Base-by-base conservation (phyloP, 2,113 vertebrate species). In the Hemibagrus wyckioides region DNA sequence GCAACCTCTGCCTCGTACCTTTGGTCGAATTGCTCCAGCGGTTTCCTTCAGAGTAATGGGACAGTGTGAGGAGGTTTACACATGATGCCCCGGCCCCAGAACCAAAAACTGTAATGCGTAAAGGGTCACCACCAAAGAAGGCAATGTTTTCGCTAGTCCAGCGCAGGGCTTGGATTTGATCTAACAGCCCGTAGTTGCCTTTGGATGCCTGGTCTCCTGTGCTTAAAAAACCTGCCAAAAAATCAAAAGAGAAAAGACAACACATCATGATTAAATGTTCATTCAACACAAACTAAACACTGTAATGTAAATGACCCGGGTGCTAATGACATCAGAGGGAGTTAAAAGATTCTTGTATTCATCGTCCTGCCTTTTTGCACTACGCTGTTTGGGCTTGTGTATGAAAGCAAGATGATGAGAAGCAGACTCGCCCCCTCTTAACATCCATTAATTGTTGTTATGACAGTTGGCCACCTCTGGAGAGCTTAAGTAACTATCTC, bases 11-110 rank as follows among this genome's bases (percentile, higher is more conserved):
- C 94, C 93, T 95, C 95, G 95, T 97, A 99, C 98, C 98, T 99
- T 99, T 99, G 94, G 98, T 99, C 93, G 98, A 99, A 97, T 99
- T 99, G 97, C 98, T 99, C 98, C 98, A 99, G 95, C 98, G 98
- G 97, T 99, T 99, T 94, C 98, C 98, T 97, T 99, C 98, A 92
- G 98, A 99, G 95, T 99, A 99, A 97, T 99, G 98, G 94, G 98
- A 99, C 93, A 99, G 95, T 83, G 98, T 99, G 94, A 99, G 97
- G 19, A 99, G 96, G 94, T 99, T 99, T 94, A 99, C 98, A 90
- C 97, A 99, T 50, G 98, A 99, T 80, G 97, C 98, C 59, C 98
- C 98, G 63, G 98, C 98, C 33, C 98, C 98, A 19, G 98, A 99
- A 94, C 98, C 98, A 92, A 99, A 99, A 94, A 99, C 98, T 83